Conservation (phyloP, 2,797 vertebrate genomes). For the Loris lydekkerianus region DNA sequence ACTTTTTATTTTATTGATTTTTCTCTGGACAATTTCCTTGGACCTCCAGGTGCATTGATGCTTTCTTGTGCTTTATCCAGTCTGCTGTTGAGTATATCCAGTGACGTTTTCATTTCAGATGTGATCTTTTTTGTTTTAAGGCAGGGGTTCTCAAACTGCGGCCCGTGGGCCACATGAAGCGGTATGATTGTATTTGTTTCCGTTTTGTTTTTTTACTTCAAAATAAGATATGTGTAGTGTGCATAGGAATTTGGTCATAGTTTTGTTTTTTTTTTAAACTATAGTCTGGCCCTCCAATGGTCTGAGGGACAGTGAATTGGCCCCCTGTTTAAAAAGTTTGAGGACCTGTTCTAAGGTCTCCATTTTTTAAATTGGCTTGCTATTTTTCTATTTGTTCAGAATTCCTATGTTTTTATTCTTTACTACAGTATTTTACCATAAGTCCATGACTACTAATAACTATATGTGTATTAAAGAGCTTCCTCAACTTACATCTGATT, state of each 20-base stretch:
- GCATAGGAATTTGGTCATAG: too few relatives aligned
- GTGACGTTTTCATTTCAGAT: conserved; percentile 22
- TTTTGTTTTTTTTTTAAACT: too few relatives aligned
- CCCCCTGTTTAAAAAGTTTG: too few relatives aligned
- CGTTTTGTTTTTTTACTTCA: too few relatives aligned
- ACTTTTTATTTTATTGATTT: conserved; percentile 19
- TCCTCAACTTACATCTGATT: neutral
- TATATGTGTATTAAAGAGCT: neutral
- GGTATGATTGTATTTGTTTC: too few relatives aligned
- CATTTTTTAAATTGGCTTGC: neutral
- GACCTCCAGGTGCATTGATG: neutral
- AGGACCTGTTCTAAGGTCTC: neutral
- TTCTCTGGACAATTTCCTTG: neutral
- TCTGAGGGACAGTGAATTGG: too few relatives aligned
- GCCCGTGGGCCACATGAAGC: too few relatives aligned
- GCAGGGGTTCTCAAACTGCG: too few relatives aligned
- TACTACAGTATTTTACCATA: neutral
- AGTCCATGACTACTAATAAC: neutral
- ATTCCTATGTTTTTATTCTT: neutral
- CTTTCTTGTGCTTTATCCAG: neutral
- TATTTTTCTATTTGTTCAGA: neutral
- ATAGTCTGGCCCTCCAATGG: too few relatives aligned
- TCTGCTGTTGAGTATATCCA: neutral
- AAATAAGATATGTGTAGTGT: too few relatives aligned
- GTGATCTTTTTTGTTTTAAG: neutral